These are phyloP conservation scores for Pinna nobilis DNA, from an alignment of 1,140 invertebrate genomes.

Conservation along the genomic window DNA sequence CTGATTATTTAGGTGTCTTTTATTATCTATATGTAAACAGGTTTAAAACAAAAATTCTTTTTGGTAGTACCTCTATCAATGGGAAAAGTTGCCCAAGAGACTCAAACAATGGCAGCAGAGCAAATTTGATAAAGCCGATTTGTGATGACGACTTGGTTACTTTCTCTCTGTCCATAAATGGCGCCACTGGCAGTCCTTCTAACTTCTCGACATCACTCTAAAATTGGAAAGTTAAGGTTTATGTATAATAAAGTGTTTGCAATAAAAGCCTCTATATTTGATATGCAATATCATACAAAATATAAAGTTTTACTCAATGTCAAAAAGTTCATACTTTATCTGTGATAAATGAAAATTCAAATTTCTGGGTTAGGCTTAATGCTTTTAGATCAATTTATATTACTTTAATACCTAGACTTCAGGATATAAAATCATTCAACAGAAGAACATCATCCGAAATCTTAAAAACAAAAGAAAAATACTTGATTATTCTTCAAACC, in stretches of 20 bases:
- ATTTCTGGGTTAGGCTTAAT: too few species aligned
- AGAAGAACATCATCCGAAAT: too few species aligned
- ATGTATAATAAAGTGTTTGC: background rate
- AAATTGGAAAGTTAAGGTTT: background rate
- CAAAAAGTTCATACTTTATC: too few species aligned
- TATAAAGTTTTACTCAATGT: background rate
- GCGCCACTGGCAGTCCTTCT: conserved; percentile 75
- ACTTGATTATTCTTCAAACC: too few species aligned
- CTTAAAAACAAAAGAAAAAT: too few species aligned
- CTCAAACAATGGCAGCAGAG: conserved; percentile 75
- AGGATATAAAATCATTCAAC: too few species aligned
- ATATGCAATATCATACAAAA: background rate
- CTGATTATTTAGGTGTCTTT: too few species aligned
- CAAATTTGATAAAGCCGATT: conserved; percentile 76
- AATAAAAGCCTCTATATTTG: background rate
- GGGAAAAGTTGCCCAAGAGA: conserved; percentile 68
- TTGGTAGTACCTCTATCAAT: conserved; percentile 50
- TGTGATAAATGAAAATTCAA: too few species aligned
- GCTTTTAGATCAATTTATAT: too few species aligned
- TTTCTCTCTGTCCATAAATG: conserved; percentile 76
- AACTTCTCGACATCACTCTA: conserved; percentile 67
- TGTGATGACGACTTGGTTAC: conserved; percentile 75
- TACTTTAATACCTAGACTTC: too few species aligned
- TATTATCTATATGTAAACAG: too few species aligned
- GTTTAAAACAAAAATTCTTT: background rate